These are phyloP conservation scores for Cheilosia vernalis DNA, from an alignment of 2,888 invertebrate genomes.

Conservation along the genomic window DNA sequence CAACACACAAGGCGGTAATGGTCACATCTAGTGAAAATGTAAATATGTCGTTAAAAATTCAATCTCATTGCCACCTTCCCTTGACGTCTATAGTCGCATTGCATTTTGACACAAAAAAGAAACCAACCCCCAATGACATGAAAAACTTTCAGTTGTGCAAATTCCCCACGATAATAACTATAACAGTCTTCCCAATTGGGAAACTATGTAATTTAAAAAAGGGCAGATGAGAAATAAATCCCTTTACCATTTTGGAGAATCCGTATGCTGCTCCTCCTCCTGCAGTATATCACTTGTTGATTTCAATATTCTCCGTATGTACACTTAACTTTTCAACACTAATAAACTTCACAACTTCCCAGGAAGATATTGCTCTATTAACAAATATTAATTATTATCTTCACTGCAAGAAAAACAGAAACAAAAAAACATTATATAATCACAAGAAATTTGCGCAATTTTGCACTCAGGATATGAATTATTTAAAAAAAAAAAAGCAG, in stretches of 20 bases:
- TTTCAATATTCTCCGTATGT: not conserved
- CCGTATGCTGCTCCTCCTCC: conserved; percentile 8
- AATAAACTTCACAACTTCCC: not conserved
- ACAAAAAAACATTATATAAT: conserved; percentile 1
- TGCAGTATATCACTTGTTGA: conserved; percentile 59
- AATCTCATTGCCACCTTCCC: too few relatives aligned
- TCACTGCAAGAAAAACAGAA: conserved; percentile 15
- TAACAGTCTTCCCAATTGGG: too few relatives aligned
- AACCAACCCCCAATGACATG: too few relatives aligned
- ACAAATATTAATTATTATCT: conserved; percentile 16
- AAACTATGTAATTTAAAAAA: too few relatives aligned
- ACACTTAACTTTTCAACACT: not conserved
- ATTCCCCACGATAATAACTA: too few relatives aligned
- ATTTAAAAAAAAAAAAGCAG: not conserved
- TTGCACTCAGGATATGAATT: conserved; percentile 9
- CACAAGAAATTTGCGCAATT: not conserved
- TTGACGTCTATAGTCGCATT: too few relatives aligned
- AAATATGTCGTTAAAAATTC: too few relatives aligned
- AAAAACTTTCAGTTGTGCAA: too few relatives aligned
- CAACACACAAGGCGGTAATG: too few relatives aligned
- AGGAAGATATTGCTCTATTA: not conserved
- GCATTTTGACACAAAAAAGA: too few relatives aligned
- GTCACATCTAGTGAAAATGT: too few relatives aligned
- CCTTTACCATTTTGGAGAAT: conserved; percentile 53
- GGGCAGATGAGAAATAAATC: not conserved